Evolutionary conservation across 2,113 vertebrate species (phyloP).

Genomic region (Larimichthys crocea): DNA sequence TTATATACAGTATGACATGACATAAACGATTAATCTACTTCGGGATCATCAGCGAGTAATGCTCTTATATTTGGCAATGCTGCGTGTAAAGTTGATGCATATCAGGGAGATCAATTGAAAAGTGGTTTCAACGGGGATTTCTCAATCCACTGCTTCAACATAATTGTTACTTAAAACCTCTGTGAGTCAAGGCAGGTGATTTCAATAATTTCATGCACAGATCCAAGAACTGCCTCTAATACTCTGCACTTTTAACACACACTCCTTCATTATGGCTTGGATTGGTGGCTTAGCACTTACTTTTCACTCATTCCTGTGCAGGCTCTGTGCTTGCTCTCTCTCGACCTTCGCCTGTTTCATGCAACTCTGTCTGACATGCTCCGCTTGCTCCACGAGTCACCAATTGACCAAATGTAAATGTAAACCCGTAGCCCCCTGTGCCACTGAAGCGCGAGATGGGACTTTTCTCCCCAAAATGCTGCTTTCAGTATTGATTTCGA

Average conservation of each 20-base stretch:
- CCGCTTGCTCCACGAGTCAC: constrained; percentile 44
- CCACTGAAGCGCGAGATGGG: constrained; percentile 60
- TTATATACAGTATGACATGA: not conserved
- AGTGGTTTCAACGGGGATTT: constrained; percentile 29
- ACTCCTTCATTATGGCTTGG: constrained; percentile 62
- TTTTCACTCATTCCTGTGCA: constrained; percentile 54
- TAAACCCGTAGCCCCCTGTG: constrained; percentile 50
- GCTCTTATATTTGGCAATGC: not conserved
- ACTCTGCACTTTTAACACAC: constrained; percentile 46
- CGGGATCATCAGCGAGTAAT: constrained; percentile 1
- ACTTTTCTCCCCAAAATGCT: constrained; percentile 62
- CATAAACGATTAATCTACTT: constrained; percentile 30
- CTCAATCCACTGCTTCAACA: constrained; percentile 16
- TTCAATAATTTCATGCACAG: constrained; percentile 39
- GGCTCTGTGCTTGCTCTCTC: constrained; percentile 46
- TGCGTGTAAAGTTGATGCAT: not conserved
- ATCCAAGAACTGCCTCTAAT: constrained; percentile 55
- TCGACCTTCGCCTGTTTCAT: constrained; percentile 35
- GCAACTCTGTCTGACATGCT: constrained; percentile 41
- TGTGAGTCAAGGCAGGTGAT: constrained; percentile 23
- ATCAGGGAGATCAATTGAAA: constrained; percentile 1
- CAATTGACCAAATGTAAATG: constrained; percentile 50
- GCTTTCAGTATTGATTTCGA: constrained; percentile 68
- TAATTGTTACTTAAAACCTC: constrained; percentile 23
- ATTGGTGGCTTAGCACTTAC: constrained; percentile 52